phyloP scores from a whole-genome alignment of 2,888 invertebrate species.

The Ganaspis brasiliensis region DNA sequence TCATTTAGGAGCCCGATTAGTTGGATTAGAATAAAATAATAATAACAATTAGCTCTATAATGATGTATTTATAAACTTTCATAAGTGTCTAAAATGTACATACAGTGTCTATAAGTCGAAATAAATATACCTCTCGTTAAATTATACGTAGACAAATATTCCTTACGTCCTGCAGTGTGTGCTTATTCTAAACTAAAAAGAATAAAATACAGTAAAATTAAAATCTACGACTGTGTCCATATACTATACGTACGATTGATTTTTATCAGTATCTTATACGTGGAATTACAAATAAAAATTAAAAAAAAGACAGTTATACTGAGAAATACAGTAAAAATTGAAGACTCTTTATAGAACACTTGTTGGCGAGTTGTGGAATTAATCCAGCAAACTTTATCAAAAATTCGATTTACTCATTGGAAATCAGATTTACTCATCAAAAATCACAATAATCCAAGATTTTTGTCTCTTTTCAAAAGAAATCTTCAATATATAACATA shows the following conservation, averaged over 20 bases:
- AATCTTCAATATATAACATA: constrained; percentile 5
- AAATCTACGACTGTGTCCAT: constrained; percentile 33
- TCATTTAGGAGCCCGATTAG: constrained; percentile 82
- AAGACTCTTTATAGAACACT: constrained; percentile 27
- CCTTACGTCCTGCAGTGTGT: constrained; percentile 39
- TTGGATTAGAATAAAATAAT: constrained; percentile 81
- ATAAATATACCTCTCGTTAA: constrained; percentile 49
- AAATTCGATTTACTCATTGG: too few species aligned
- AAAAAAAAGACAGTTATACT: constrained; percentile 8
- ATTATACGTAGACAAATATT: constrained; percentile 33
- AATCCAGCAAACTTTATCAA: neutral
- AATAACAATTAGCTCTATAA: neutral
- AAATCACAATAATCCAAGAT: constrained; percentile 15
- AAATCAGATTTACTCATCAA: too few species aligned
- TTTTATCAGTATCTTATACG: neutral
- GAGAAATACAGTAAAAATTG: constrained; percentile 2
- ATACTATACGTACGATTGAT: too few species aligned
- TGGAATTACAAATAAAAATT: neutral
- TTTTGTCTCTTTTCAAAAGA: constrained; percentile 9
- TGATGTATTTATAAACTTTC: constrained; percentile 38
- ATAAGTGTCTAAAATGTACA: constrained; percentile 39
- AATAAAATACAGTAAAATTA: constrained; percentile 20
- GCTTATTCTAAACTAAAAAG: neutral
- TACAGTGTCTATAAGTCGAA: constrained; percentile 35
- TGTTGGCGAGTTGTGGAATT: constrained; percentile 4